A percentile compares a stretch with the other conserved stretches of the same genome.
Conservation (phyloP, 2,113 vertebrate species). For the Pelvicachromis taeniatus region DNA sequence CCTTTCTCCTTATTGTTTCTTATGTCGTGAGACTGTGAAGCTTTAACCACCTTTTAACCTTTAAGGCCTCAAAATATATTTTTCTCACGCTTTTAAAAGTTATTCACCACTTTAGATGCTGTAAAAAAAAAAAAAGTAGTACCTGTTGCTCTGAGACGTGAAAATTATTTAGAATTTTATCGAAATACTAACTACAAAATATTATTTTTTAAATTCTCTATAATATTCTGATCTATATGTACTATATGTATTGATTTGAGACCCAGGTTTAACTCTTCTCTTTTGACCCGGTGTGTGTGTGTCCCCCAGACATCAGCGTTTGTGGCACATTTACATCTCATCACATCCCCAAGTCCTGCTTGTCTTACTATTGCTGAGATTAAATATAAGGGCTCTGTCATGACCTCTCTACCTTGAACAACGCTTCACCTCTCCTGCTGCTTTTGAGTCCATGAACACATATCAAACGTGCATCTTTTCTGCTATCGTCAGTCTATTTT, state of each 20-base stretch:
- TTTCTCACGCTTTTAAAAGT: background rate
- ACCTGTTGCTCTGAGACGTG: background rate
- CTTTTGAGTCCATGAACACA: conserved; percentile 37
- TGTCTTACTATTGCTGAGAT: conserved; percentile 52
- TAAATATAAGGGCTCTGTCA: conserved; percentile 69
- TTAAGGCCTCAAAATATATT: background rate
- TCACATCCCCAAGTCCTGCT: conserved; percentile 14
- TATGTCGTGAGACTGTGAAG: conserved; percentile 18
- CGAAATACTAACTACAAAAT: background rate
- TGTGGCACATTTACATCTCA: background rate
- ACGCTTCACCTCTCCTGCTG: conserved; percentile 51
- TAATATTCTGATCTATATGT: background rate
- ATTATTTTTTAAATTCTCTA: background rate
- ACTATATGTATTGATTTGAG: background rate
- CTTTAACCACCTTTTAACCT: conserved; percentile 1
- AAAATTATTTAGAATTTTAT: background rate
- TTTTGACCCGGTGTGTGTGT: background rate
- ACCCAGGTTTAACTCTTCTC: background rate
- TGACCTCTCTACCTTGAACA: conserved; percentile 59
- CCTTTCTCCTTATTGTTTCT: background rate
- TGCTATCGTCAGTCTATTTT: background rate
- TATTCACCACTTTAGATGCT: background rate
- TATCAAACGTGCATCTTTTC: conserved; percentile 16
- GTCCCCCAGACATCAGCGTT: background rate
- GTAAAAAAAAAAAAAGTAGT: conserved; percentile 29